Percentiles rank a stretch among this genome's conserved stretches.
These are phyloP conservation scores for Ecliptopera silaceata DNA, from an alignment of 2,888 invertebrate species.

Conservation along the genomic window DNA sequence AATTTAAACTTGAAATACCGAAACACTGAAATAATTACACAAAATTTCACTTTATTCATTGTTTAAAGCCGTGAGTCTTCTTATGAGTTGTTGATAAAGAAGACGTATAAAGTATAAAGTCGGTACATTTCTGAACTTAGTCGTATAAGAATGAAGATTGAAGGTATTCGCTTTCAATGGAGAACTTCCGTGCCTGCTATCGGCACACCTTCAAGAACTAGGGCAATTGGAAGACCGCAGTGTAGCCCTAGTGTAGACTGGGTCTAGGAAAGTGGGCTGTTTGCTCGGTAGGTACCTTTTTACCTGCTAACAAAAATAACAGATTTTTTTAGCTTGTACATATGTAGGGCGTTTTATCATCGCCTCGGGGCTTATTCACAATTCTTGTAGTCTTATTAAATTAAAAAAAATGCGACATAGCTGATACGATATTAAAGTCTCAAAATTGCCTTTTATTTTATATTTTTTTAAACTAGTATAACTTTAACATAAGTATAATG, in stretches of 20 bases:
- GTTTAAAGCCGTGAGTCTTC: neutral
- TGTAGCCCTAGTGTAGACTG: constrained; percentile 27
- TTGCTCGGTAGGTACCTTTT: constrained; percentile 3
- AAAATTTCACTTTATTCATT: neutral
- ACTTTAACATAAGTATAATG: no score
- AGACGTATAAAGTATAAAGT: constrained; percentile 11
- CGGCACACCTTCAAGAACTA: constrained; percentile 34
- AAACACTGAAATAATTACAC: no score
- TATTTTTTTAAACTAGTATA: no score
- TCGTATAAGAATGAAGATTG: constrained; percentile 22
- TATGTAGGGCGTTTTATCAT: no score
- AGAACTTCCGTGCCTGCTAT: constrained; percentile 35
- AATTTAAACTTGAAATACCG: no score
- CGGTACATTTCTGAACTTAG: constrained; percentile 11
- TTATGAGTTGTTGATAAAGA: neutral
- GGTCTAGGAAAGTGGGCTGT: constrained; percentile 6
- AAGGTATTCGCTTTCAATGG: constrained; percentile 30
- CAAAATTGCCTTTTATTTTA: no score
- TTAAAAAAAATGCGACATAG: no score
- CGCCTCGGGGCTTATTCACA: no score
- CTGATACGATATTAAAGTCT: no score
- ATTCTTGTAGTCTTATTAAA: no score
- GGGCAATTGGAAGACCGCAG: constrained; percentile 35
- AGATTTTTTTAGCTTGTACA: neutral
- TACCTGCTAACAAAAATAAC: neutral